These are phyloP conservation scores for Chromoteleia sp. DNA, from an alignment of 2,888 invertebrate species.

Conservation along the genomic window DNA sequence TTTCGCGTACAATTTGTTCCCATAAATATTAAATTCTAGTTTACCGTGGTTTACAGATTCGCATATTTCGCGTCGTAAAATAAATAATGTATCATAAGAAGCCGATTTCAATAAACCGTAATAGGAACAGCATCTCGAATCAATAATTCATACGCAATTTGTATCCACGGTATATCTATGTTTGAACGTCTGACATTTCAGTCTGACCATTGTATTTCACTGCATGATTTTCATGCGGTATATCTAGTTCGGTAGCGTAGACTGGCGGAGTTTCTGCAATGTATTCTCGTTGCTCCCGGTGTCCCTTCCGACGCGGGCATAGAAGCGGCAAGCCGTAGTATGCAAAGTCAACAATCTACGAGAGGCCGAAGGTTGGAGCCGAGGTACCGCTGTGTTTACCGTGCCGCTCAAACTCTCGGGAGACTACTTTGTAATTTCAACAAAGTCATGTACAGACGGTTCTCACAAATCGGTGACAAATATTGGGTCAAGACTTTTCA, in stretches of 20 bases:
- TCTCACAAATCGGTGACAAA: conserved; percentile 73
- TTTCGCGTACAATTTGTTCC: no score
- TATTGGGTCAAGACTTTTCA: conserved; percentile 73
- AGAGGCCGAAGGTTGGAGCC: conserved; percentile 56
- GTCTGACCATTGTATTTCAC: conserved; percentile 49
- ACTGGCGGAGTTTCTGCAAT: conserved; percentile 12
- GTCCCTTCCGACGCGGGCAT: conserved; percentile 16
- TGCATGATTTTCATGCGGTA: conserved; percentile 49
- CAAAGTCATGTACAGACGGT: conserved; percentile 63
- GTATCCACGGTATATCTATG: conserved; percentile 40
- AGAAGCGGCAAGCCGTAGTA: conserved; percentile 63
- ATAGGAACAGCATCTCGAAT: conserved; percentile 17
- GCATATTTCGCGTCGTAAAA: not conserved
- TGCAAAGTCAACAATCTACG: conserved; percentile 70
- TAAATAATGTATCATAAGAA: conserved; percentile 24
- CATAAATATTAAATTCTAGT: no score
- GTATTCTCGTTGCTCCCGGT: conserved; percentile 21
- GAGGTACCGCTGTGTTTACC: conserved; percentile 60
- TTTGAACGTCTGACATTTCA: conserved; percentile 41
- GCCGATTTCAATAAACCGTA: conserved; percentile 27
- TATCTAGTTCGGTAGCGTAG: conserved; percentile 28
- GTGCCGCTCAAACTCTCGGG: conserved; percentile 52
- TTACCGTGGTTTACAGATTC: not conserved
- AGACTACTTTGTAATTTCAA: conserved; percentile 50
- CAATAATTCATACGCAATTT: conserved; percentile 58